Evolutionary conservation across 2,113 vertebrate genomes (phyloP), one percentile per base, ranked within the genome.

Genomic region (Piprites chloris): DNA sequence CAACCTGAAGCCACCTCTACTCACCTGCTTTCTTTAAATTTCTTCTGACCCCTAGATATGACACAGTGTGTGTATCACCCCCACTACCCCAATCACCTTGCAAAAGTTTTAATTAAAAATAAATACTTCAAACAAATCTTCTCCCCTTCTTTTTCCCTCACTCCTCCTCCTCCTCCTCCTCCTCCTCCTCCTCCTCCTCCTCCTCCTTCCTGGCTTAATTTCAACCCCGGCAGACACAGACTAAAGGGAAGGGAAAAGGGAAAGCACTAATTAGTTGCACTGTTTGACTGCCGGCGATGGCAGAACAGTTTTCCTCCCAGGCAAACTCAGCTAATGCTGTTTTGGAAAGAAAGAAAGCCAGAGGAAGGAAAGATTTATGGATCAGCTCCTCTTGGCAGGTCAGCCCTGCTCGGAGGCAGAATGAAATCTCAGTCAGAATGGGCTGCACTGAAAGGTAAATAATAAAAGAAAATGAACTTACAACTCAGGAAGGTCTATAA

Each of bases 281-380:
- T 19, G 89, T 95, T 96, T 97, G 96, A 89, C 93, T 86, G 95
- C 52, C 11, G 39, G 94, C 89, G 55, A 76, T 18, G 76, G 87
- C 92, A 96, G 88, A 95, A 69, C 91, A 91, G 72, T 91, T 94
- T 92, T 79, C 90, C 91, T 97, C 76, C 78, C 17, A 86, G 97
- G 97, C 95, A 96, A 97, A 86, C 28, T 93, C 84, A 73, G 72
- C 86, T 96, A 91, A 95, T 90, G 85, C 71, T 96, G 91, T 86
- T 96, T 93, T 94, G 86, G 87, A 96, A 95, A 75, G 87, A 76
- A 93, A 91, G 77, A 68, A 95, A 93, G 74, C 77, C 94, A 95
- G 94, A 92, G 87, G 90, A 93, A 96, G 91, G 94, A 83, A 96
- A 97, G 95, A 97, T 97, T 97, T 96, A 97, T 90, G 93, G 88